Evolutionary conservation across 1,140 invertebrate genomes (phyloP).

Genomic region (Hylaeus volcanicus): DNA sequence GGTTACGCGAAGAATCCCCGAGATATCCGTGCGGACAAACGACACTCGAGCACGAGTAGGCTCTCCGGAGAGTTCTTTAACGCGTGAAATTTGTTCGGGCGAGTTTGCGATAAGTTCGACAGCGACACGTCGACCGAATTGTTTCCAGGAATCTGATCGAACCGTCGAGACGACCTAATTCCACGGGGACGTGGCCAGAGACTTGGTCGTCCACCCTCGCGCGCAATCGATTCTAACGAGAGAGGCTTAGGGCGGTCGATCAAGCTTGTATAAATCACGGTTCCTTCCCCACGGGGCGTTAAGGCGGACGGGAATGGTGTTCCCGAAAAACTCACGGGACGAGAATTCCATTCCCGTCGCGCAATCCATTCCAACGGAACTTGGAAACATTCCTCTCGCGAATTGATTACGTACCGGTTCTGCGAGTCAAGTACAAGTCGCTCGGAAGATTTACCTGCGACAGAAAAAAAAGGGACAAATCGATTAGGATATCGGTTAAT

Average conservation of each 20-base stretch:
- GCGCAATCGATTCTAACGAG: constrained; percentile 56
- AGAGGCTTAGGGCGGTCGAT: constrained; percentile 51
- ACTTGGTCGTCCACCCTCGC: background rate
- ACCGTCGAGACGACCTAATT: constrained; percentile 35
- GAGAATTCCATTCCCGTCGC: constrained; percentile 9
- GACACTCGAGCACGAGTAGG: no score
- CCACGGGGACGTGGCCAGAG: constrained; percentile 14
- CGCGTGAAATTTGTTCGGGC: constrained; percentile 1
- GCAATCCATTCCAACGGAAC: background rate
- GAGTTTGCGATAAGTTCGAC: background rate
- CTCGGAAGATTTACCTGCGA: constrained; percentile 47
- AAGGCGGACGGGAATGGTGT: constrained; percentile 52
- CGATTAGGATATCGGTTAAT: no score
- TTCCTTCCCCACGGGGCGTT: constrained; percentile 35
- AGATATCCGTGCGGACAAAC: no score
- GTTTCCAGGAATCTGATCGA: constrained; percentile 43
- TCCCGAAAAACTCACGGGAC: constrained; percentile 48
- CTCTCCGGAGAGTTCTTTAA: background rate
- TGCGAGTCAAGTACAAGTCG: background rate
- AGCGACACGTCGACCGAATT: constrained; percentile 18
- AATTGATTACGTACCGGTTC: background rate
- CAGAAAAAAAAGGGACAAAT: constrained; percentile 44
- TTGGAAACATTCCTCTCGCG: background rate
- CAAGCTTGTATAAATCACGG: constrained; percentile 51
- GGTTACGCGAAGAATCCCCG: no score